phyloP scores from a whole-genome alignment of 2,113 vertebrate species.

The Callaeas wilsoni region DNA sequence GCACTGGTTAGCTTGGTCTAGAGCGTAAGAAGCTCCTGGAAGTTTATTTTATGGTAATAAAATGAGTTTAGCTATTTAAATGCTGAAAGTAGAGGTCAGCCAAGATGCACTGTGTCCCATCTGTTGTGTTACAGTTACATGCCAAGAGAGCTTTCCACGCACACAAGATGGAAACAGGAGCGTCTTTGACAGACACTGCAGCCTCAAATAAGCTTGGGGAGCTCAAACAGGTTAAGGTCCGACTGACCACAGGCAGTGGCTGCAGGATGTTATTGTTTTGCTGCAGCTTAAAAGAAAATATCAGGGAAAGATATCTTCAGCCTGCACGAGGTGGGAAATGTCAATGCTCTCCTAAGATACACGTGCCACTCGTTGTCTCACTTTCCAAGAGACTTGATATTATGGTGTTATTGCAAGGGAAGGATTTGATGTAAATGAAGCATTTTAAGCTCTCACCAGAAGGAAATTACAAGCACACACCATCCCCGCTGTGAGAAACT shows the following conservation, averaged over 20 bases:
- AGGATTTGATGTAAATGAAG: background rate
- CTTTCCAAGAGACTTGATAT: background rate
- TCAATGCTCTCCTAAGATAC: background rate
- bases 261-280: background rate
- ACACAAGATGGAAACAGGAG: background rate
- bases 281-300: background rate
- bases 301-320: background rate
- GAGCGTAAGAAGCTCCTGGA: background rate
- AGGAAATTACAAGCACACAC: background rate
- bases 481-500: background rate
- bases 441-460: background rate
- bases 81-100: slow-evolving; percentile 31
- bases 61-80: slow-evolving; percentile 42
- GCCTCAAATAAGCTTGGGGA: background rate
- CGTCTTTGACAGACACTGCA: background rate
- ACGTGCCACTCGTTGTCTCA: background rate
- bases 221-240: background rate
- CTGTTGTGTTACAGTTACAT: background rate
- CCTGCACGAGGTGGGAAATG: background rate
- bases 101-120: slow-evolving; percentile 28
- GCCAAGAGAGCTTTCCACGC: background rate
- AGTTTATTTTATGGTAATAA: slow-evolving; percentile 26
- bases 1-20: background rate
- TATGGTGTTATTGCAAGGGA: background rate
- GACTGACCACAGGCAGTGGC: background rate